A percentile compares a stretch with the other conserved stretches of the same genome.
Evolutionary conservation across 1,140 invertebrate species (phyloP).

Genomic region (Listronotus bonariensis): DNA sequence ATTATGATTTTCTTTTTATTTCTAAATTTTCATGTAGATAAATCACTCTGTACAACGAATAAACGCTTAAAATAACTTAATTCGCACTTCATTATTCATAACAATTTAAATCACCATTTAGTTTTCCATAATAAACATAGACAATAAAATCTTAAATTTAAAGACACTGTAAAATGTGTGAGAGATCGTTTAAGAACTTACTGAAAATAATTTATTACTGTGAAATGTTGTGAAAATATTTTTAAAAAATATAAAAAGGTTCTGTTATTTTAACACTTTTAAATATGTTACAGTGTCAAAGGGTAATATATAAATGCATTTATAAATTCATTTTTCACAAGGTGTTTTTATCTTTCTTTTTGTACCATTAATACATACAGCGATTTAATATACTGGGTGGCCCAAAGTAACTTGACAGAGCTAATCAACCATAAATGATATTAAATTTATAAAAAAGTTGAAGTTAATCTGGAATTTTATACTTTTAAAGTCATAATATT

Average conservation of each 20-base stretch:
- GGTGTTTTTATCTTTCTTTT: too few species aligned
- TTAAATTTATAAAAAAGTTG: too few species aligned
- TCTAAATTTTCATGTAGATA: background rate
- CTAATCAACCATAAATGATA: too few species aligned
- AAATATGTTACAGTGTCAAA: too few species aligned
- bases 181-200: too few species aligned
- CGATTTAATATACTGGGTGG: too few species aligned
- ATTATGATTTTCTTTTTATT: background rate
- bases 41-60: constrained; percentile 22
- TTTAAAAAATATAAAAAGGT: constrained; percentile 26
- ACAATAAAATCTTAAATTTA: constrained; percentile 6
- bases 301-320: too few species aligned
- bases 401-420: too few species aligned
- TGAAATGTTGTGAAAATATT: constrained; percentile 41
- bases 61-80: constrained; percentile 9
- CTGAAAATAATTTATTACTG: background rate
- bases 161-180: background rate
- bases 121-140: constrained; percentile 5
- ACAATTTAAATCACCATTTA: background rate
- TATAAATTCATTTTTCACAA: too few species aligned
- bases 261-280: background rate
- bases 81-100: background rate
- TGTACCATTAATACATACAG: too few species aligned
- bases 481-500: too few species aligned
- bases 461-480: too few species aligned